Conservation (phyloP, 2,888 invertebrate genomes). For the Scelioninae gen. 1 region DNA sequence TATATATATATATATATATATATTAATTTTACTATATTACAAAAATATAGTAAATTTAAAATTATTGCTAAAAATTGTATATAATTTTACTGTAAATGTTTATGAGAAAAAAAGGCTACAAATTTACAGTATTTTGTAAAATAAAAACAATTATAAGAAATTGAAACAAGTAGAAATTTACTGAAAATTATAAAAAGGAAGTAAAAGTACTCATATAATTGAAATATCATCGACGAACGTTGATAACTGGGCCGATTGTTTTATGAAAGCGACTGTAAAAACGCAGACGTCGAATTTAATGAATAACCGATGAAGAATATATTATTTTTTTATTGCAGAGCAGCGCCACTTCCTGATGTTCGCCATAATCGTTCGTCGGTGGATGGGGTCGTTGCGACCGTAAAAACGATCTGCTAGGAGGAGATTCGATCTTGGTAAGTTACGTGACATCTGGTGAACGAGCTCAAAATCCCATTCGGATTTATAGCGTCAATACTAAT, state of each 20-base stretch:
- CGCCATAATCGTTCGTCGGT: constrained; percentile 80
- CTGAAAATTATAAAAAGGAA: too few species aligned
- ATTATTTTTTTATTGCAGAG: constrained; percentile 68
- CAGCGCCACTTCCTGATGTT: constrained; percentile 79
- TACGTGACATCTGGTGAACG: constrained; percentile 73
- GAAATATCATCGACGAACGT: too few species aligned
- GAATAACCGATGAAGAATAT: constrained; percentile 51
- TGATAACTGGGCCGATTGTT: constrained; percentile 32
- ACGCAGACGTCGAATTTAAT: constrained; percentile 27
- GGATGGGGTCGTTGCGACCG: constrained; percentile 82
- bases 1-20: too few species aligned
- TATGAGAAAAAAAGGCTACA: too few species aligned
- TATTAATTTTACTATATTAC: too few species aligned
- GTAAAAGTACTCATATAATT: too few species aligned
- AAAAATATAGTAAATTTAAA: too few species aligned
- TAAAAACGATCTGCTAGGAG: constrained; percentile 82
- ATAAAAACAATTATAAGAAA: too few species aligned
- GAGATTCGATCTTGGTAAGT: constrained; percentile 82
- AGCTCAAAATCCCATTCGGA: constrained; percentile 74
- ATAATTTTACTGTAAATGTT: too few species aligned
- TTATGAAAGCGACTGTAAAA: constrained; percentile 31
- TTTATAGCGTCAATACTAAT: constrained; percentile 72
- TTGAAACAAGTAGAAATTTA: too few species aligned
- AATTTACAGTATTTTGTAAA: too few species aligned
- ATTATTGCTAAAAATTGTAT: too few species aligned